Base-by-base conservation (phyloP, 1,140 invertebrate genomes). In the Thereuonema tuberculata region DNA sequence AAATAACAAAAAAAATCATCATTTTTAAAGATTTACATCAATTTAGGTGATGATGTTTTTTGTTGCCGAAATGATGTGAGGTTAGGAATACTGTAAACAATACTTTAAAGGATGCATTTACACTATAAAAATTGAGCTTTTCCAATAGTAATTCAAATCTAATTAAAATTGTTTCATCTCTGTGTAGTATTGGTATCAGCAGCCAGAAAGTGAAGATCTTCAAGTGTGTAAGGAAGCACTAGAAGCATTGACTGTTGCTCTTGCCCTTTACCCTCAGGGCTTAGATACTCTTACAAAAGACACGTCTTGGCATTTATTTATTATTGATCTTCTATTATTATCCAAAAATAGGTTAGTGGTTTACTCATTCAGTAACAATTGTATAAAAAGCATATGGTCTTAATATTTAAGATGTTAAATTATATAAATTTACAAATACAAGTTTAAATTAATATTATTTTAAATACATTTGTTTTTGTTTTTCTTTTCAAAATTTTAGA, bases 191-290 rank as follows among this genome's bases (percentile, higher is more conserved):
- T 50, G 48, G 48, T 50, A 50, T 50, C 26, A 57, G 3, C 65
- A 67, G 52, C 61, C 67, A 23, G 72, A 74, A 49, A 55, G 60
- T 28, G 73, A 74, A 60, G 73, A 75, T 57, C 67, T 74, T 67
- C 63, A 76, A 69, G 84, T 96, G 64, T 93, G 91, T 68, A 86
- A 89, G 67, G 93, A 97, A 75, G 89, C 90, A 24, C 76, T 97
- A 65, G 93, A 97, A 76, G 84, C 93, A 26, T 75, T 98, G 49
- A 91, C 89, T n/a, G 81, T 93, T 57, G 85, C 85, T 64, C 80
- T 95, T 67, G 84, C 90, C 26, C 74, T 96, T 9, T 90, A 89
- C 74, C 87, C 89, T 3, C 80, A 82, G 50, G 83, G 84, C 55
- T 74, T 94, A 50, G 87, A 93, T 60, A 78, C 78, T 17, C 71